Conservation (phyloP, 1,140 invertebrate genomes). For the Homalodisca vitripennis region DNA sequence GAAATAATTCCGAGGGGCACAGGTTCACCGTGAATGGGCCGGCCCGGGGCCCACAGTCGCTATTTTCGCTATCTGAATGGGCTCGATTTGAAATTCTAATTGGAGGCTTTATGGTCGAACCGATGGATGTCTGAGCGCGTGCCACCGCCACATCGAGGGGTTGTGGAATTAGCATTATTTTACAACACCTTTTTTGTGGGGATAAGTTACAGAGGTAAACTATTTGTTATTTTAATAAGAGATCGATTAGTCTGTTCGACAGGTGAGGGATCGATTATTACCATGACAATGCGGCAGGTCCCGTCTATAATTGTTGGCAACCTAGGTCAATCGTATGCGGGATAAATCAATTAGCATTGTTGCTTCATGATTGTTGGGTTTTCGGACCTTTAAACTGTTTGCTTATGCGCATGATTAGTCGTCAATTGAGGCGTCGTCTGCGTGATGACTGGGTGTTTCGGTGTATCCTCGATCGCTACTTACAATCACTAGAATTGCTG, state of each 20-base stretch:
- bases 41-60: too few relatives aligned
- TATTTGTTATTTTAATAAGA: constrained; percentile 28
- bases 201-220: not conserved
- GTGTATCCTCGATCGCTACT: not conserved
- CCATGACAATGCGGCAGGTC: constrained; percentile 10
- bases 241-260: constrained; percentile 14
- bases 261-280: constrained; percentile 22
- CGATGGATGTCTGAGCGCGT: not conserved
- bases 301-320: not conserved
- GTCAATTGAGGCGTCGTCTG: not conserved
- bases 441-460: constrained; percentile 17
- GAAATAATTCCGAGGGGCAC: constrained; percentile 25
- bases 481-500: constrained; percentile 12
- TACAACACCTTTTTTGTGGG: constrained; percentile 24
- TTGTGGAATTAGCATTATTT: constrained; percentile 26
- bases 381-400: constrained; percentile 19
- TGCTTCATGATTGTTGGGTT: constrained; percentile 16
- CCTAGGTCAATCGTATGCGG: constrained; percentile 2
- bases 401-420: constrained; percentile 21
- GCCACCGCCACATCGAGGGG: not conserved
- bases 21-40: constrained; percentile 21
- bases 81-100: constrained; percentile 40
- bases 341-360: constrained; percentile 27
- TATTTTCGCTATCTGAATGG: constrained; percentile 29
- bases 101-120: constrained; percentile 22